phyloP scores from a whole-genome alignment of 2,888 invertebrate species.

The Melinopterus prodromus region DNA sequence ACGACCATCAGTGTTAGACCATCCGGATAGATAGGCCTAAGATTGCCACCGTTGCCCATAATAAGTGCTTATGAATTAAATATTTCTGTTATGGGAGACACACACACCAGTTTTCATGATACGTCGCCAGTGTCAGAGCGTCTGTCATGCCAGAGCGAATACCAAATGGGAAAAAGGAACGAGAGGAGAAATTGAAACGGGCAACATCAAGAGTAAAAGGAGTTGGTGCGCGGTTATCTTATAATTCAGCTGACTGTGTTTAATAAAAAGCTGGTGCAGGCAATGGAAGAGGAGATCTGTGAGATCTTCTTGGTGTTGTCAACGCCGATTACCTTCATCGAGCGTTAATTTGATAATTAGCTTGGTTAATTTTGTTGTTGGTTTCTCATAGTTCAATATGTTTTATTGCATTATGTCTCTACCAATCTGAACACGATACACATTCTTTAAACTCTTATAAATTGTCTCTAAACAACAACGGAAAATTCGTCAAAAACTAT shows the following conservation, averaged over 20 bases:
- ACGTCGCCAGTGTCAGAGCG: not conserved
- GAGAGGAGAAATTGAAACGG: not conserved
- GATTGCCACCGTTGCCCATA: conserved; percentile 11
- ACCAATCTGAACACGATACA: too few species aligned
- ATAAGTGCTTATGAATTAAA: conserved; percentile 24
- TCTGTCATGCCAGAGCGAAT: conserved; percentile 19
- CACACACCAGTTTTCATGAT: conserved; percentile 15
- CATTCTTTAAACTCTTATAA: too few species aligned
- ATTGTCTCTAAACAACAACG: too few species aligned
- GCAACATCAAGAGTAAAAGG: not conserved
- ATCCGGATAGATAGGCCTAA: not conserved
- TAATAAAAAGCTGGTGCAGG: not conserved
- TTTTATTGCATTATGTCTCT: too few species aligned
- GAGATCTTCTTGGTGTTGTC: too few species aligned
- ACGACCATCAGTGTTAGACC: not conserved
- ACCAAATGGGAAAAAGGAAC: conserved; percentile 9
- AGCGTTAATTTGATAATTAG: too few species aligned
- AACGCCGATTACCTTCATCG: not conserved
- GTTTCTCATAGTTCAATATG: too few species aligned
- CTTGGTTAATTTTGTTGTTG: too few species aligned
- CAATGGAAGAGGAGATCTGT: not conserved
- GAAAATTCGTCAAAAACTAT: conserved; percentile 23
- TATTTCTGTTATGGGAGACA: conserved; percentile 19
- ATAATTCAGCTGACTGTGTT: not conserved
- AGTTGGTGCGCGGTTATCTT: not conserved